Percentiles rank a stretch among this genome's conserved stretches.
These are phyloP conservation scores for Diploptera punctata DNA, from an alignment of 2,888 invertebrate species.

Conservation along the genomic window DNA sequence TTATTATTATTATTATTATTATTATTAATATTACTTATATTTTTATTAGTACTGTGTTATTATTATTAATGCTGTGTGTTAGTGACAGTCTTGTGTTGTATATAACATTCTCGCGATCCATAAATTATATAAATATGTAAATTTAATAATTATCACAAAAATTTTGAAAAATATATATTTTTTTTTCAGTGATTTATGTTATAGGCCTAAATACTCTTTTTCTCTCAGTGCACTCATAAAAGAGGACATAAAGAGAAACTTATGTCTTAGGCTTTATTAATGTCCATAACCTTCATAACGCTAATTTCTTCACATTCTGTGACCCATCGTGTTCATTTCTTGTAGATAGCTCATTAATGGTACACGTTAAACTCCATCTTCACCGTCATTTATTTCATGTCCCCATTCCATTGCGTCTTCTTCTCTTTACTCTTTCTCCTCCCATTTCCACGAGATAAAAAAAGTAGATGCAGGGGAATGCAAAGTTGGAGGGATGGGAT, in stretches of 20 bases:
- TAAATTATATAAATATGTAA: too few species aligned
- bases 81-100: too few species aligned
- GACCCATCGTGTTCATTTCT: not conserved
- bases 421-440: constrained; percentile 5
- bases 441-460: constrained; percentile 23
- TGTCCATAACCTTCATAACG: not conserved
- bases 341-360: constrained; percentile 23
- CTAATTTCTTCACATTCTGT: not conserved
- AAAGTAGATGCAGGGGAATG: not conserved
- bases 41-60: too few species aligned
- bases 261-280: not conserved
- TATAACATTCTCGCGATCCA: too few species aligned
- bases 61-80: too few species aligned
- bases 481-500: not conserved
- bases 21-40: too few species aligned
- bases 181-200: too few species aligned
- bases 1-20: too few species aligned
- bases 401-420: constrained; percentile 31
- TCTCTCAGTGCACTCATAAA: not conserved
- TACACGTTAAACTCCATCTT: constrained; percentile 29
- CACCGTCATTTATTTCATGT: constrained; percentile 35
- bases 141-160: too few species aligned
- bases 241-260: not conserved
- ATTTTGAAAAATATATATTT: too few species aligned
- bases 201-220: too few species aligned